phyloP scores from a whole-genome alignment of 2,888 invertebrate genomes.

The Parnassius apollo region DNA sequence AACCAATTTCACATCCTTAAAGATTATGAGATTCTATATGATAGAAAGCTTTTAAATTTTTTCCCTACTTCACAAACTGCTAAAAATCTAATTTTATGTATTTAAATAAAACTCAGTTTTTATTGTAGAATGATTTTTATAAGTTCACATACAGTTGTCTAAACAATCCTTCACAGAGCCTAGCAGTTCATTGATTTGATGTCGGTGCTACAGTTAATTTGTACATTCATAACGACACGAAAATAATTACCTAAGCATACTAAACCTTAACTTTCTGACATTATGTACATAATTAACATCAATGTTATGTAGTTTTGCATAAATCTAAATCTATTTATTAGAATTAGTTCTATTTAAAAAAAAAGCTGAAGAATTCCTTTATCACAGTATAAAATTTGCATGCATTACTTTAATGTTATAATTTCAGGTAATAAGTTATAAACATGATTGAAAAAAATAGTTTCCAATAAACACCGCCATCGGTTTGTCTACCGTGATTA shows the following conservation, averaged over 20 bases:
- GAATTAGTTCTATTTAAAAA: conserved; percentile 26
- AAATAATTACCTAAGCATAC: conserved; percentile 49
- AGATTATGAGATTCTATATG: too few relatives aligned
- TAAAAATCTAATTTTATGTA: too few relatives aligned
- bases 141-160: conserved; percentile 69
- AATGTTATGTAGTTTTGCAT: conserved; percentile 16
- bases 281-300: conserved; percentile 28
- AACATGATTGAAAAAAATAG: conserved; percentile 32
- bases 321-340: conserved; percentile 18
- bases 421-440: conserved; percentile 47
- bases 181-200: conserved; percentile 64
- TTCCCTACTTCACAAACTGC: too few relatives aligned
- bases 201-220: conserved; percentile 62
- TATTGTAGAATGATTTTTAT: conserved; percentile 63
- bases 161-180: conserved; percentile 58
- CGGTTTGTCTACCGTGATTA: conserved; percentile 37
- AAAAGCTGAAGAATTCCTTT: conserved; percentile 23
- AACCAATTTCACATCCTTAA: too few relatives aligned
- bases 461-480: conserved; percentile 58
- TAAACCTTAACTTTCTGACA: conserved; percentile 50
- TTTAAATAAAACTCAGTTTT: conserved; percentile 21
- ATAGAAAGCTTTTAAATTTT: too few relatives aligned
- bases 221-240: conserved; percentile 57
- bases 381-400: conserved; percentile 40
- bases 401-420: conserved; percentile 41